Evolutionary conservation across 2,888 invertebrate genomes (phyloP).

Genomic region (Tromatobia lineatoria): DNA sequence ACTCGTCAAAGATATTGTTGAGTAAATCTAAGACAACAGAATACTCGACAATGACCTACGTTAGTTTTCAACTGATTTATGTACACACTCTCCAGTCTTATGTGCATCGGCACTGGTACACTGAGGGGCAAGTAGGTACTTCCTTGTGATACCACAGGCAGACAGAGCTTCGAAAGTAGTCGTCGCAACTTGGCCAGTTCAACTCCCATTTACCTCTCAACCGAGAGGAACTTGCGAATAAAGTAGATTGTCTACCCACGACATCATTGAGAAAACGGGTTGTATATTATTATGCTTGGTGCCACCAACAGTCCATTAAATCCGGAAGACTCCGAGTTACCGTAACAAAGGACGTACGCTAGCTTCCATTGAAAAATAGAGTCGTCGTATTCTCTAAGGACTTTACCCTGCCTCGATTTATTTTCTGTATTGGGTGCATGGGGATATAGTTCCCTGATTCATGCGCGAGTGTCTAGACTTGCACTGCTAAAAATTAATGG

Average conservation of each 20-base stretch:
- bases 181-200: constrained; percentile 35
- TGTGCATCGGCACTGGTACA: constrained; percentile 12
- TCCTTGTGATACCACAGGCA: constrained; percentile 51
- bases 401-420: not conserved
- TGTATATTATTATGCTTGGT: constrained; percentile 15
- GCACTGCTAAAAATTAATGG: not conserved
- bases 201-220: constrained; percentile 53
- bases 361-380: constrained; percentile 4
- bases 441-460: not conserved
- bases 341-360: constrained; percentile 1
- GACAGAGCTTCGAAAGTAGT: constrained; percentile 57
- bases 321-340: not conserved
- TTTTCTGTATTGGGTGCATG: constrained; percentile 12
- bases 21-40: no score
- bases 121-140: constrained; percentile 45
- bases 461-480: not conserved
- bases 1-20: not conserved
- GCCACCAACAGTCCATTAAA: constrained; percentile 1
- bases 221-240: constrained; percentile 37
- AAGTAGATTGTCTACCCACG: constrained; percentile 37
- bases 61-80: constrained; percentile 34
- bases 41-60: constrained; percentile 4
- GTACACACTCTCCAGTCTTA: constrained; percentile 21
- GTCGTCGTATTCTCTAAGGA: not conserved
- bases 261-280: constrained; percentile 12